These are phyloP conservation scores for Nematostella vectensis DNA, from an alignment of 92 coral and sea anemone genomes.

Conservation along the genomic window DNA sequence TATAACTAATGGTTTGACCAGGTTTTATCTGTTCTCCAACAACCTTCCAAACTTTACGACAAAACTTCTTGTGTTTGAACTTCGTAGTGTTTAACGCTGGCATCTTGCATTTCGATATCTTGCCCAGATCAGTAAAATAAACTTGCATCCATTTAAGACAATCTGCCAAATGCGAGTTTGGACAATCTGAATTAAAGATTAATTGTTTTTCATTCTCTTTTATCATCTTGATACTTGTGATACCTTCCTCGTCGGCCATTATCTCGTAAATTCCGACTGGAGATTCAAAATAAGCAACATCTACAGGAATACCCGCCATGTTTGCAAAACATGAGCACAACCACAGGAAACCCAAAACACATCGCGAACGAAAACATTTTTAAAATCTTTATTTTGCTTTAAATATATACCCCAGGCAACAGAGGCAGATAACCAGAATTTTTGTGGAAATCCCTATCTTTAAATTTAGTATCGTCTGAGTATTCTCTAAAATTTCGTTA, in stretches of 20 bases:
- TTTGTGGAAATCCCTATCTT: no score
- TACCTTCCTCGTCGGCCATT: conserved; percentile 56
- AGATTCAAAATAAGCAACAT: conserved; percentile 25
- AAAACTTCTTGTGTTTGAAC: conserved; percentile 56
- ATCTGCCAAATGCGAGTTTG: conserved; percentile 32
- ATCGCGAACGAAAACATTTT: no score
- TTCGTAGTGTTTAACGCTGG: conserved; percentile 57
- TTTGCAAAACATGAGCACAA: no score
- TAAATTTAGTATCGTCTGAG: no score
- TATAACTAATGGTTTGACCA: conserved; percentile 73
- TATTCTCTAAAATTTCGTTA: no score
- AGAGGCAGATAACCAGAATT: background rate
- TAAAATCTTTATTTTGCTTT: no score
- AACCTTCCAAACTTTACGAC: conserved; percentile 77
- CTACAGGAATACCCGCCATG: no score
- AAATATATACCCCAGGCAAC: no score
- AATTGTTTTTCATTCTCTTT: conserved; percentile 11
- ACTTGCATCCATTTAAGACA: conserved; percentile 64
- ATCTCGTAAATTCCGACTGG: conserved; percentile 64
- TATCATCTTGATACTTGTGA: conserved; percentile 34
- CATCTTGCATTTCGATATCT: conserved; percentile 26
- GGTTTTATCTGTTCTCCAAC: conserved; percentile 56
- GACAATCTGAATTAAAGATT: background rate
- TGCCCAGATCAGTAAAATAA: conserved; percentile 51
- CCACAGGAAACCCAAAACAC: no score